phyloP scores from a whole-genome alignment of 2,888 invertebrate genomes.

The Augiades crinisus region DNA sequence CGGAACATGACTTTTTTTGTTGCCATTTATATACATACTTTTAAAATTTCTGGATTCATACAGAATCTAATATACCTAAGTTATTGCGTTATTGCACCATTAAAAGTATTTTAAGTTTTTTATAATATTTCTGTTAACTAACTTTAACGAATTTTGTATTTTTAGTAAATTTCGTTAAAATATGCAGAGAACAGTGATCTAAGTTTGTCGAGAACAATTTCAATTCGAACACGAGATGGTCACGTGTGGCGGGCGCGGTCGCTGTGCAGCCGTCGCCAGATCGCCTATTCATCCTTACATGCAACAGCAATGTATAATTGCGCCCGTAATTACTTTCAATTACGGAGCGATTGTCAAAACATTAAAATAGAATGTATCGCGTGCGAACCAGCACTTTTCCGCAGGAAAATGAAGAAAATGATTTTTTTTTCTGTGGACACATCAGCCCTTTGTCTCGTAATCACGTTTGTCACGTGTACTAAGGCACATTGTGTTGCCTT shows the following conservation, averaged over 20 bases:
- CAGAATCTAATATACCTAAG: too few relatives aligned
- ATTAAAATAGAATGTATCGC: slow-evolving; percentile 74
- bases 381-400: slow-evolving; percentile 70
- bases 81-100: too few relatives aligned
- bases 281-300: slow-evolving; percentile 38
- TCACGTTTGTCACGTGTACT: slow-evolving; percentile 67
- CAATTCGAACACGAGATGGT: not conserved
- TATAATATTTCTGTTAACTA: too few relatives aligned
- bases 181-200: not conserved
- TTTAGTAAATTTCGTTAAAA: too few relatives aligned
- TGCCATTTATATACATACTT: too few relatives aligned
- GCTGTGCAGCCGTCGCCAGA: slow-evolving; percentile 5
- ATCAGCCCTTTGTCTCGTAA: slow-evolving; percentile 57
- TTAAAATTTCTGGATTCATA: too few relatives aligned
- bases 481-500: slow-evolving; percentile 55
- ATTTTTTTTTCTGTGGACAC: slow-evolving; percentile 44
- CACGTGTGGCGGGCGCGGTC: not conserved
- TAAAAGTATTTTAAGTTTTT: too few relatives aligned
- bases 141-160: too few relatives aligned
- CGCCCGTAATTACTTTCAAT: slow-evolving; percentile 61
- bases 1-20: too few relatives aligned
- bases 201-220: not conserved
- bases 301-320: slow-evolving; percentile 57
- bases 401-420: slow-evolving; percentile 65
- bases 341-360: slow-evolving; percentile 70